phyloP scores from a whole-genome alignment of 2,888 invertebrate species.

The Epiblema foenella region DNA sequence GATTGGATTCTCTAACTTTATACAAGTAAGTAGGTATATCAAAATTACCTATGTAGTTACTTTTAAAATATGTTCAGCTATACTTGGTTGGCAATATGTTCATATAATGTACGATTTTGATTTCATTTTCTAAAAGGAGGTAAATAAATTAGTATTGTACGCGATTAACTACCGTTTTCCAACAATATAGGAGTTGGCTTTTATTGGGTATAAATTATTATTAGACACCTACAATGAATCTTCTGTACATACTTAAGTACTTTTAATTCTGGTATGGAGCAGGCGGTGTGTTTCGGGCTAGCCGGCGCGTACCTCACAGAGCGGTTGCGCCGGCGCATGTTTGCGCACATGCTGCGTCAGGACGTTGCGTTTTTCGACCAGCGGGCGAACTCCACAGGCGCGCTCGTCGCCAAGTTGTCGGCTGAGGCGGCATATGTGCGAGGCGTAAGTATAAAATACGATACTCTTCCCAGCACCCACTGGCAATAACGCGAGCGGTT shows the following conservation, averaged over 20 bases:
- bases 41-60: too few species aligned
- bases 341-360: slow-evolving; percentile 88
- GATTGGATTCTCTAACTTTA: slow-evolving; percentile 86
- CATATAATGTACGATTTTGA: too few species aligned
- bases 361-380: slow-evolving; percentile 91
- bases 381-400: slow-evolving; percentile 89
- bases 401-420: slow-evolving; percentile 89
- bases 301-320: slow-evolving; percentile 93
- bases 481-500: too few species aligned
- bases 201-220: too few species aligned
- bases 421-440: slow-evolving; percentile 92
- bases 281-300: slow-evolving; percentile 82
- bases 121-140: too few species aligned
- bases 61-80: too few species aligned
- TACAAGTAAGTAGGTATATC: slow-evolving; percentile 80
- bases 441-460: slow-evolving; percentile 84
- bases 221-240: too few species aligned
- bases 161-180: too few species aligned
- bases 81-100: too few species aligned
- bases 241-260: neutral
- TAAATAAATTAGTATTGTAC: too few species aligned
- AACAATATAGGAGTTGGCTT: too few species aligned
- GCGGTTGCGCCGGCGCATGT: slow-evolving; percentile 87
- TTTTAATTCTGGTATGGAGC: neutral
- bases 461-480: neutral